These are phyloP conservation scores for Prenolepis imparis DNA, from an alignment of 2,888 invertebrate species.

Conservation along the genomic window DNA sequence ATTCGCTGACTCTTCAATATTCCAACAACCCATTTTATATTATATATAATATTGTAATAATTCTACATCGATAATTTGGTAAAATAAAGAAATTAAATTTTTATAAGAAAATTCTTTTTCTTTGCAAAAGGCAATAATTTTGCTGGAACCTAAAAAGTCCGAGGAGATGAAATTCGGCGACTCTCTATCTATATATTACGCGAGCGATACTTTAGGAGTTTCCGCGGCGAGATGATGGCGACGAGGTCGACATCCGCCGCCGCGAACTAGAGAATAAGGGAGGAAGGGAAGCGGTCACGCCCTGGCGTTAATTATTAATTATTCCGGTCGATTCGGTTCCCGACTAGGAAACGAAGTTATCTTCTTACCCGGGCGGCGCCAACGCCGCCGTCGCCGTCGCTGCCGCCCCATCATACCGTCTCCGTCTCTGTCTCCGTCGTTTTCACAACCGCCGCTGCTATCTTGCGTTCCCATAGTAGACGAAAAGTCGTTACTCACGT, in stretches of 20 bases:
- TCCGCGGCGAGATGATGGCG: constrained; percentile 45
- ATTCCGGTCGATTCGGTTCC: constrained; percentile 74
- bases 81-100: not conserved
- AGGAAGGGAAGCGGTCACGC: constrained; percentile 65
- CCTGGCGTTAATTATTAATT: constrained; percentile 76
- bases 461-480: constrained; percentile 52
- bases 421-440: constrained; percentile 35
- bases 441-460: constrained; percentile 15
- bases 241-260: constrained; percentile 51
- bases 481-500: constrained; percentile 68
- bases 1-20: not conserved
- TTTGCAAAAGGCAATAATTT: too few species aligned
- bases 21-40: not conserved
- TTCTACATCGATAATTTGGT: too few species aligned
- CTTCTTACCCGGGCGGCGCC: constrained; percentile 58
- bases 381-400: constrained; percentile 33
- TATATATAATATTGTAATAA: too few species aligned
- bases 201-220: constrained; percentile 38
- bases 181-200: constrained; percentile 35
- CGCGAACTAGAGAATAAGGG: constrained; percentile 45
- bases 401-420: constrained; percentile 30
- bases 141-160: not conserved
- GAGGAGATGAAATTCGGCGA: constrained; percentile 14
- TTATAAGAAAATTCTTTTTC: too few species aligned
- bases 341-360: constrained; percentile 68